Evolutionary conservation across 2,888 invertebrate species (phyloP).

Genomic region (Campopleginae sp.): DNA sequence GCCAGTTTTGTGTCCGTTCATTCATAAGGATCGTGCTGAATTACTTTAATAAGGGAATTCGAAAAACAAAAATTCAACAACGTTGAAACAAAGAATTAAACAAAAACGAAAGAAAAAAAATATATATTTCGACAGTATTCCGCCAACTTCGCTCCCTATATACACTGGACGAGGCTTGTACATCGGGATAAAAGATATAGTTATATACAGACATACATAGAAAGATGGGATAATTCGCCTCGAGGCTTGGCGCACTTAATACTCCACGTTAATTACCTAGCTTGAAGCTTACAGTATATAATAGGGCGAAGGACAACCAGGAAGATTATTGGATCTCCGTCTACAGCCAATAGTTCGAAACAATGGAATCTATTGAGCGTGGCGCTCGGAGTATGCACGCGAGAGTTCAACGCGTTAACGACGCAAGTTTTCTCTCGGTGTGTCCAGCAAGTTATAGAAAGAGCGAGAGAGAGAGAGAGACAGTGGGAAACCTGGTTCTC

Average conservation of each 20-base stretch:
- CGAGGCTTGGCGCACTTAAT: slow-evolving; percentile 56
- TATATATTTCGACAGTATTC: background rate
- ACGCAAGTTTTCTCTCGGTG: slow-evolving; percentile 59
- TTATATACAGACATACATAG: slow-evolving; percentile 17
- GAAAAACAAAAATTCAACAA: background rate
- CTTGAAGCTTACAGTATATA: slow-evolving; percentile 61
- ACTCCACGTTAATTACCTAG: slow-evolving; percentile 73
- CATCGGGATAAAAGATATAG: slow-evolving; percentile 32
- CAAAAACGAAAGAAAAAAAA: background rate
- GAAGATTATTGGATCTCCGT: slow-evolving; percentile 69
- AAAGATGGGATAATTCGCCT: slow-evolving; percentile 27
- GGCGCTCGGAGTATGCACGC: slow-evolving; percentile 28
- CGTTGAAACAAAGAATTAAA: background rate
- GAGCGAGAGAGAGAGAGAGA: background rate
- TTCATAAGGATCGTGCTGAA: background rate
- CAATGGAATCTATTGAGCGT: slow-evolving; percentile 68
- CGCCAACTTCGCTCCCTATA: background rate
- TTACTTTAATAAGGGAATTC: background rate
- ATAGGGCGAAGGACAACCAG: slow-evolving; percentile 53
- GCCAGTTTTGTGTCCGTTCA: background rate
- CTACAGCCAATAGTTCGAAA: slow-evolving; percentile 72
- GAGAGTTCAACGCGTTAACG: slow-evolving; percentile 67
- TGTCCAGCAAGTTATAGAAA: slow-evolving; percentile 41
- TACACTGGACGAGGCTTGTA: slow-evolving; percentile 62
- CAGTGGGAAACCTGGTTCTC: background rate